Evolutionary conservation across 2,888 invertebrate species (phyloP), one percentile per base, ranked within the genome.

Genomic region (Dorcus hopei): DNA sequence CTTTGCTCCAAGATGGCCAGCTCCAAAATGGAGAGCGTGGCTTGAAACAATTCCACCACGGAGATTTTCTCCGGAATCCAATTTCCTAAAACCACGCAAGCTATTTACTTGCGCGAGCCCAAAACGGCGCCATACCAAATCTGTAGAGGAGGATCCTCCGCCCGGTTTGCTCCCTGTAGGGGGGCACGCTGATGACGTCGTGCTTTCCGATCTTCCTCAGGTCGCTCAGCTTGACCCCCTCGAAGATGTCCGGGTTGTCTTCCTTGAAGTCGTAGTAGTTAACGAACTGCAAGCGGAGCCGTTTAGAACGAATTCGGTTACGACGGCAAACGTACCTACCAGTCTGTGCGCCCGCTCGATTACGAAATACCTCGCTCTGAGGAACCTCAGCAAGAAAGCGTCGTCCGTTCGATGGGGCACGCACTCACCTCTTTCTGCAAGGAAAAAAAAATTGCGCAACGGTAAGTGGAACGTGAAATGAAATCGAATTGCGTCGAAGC

Each of bases 181-280:
- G 90, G 0, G 90, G 87, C 3, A 90, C 90, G 0, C 87, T 82
- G 45, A 92, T 80, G 3, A 91, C 80, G 61, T 87, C 82, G 7
- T 86, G 82, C 14, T 89, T 87, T 0, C 89, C 90, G 7, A 91
- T 81, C 58, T 78, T 80, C 38, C 81, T 79, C 64, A 92, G 76
- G 47, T 87, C 82, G 54, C 86, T 65, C 0, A 90, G 88, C 59
- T 84, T 84, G 0, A 92, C 83, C 61, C 87, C 84, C 59, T 86
- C 83, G 65, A 87, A 87, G 58, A 87, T 81, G 48, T 85, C 82
- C 2, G 87, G 85, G 71, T 92, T 87, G 11, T 86, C 83, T 70
- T 89, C 87, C 68, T 87, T 88, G 73, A 92, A 92, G 63, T 84
- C 82, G 70, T 84, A 88, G 74, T 92, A 92, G 71, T 88, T 89